Percentiles rank a stretch among this genome's conserved stretches.
Evolutionary conservation across 2,797 vertebrate species (phyloP).

Genomic region (Lophotriccus pileatus): DNA sequence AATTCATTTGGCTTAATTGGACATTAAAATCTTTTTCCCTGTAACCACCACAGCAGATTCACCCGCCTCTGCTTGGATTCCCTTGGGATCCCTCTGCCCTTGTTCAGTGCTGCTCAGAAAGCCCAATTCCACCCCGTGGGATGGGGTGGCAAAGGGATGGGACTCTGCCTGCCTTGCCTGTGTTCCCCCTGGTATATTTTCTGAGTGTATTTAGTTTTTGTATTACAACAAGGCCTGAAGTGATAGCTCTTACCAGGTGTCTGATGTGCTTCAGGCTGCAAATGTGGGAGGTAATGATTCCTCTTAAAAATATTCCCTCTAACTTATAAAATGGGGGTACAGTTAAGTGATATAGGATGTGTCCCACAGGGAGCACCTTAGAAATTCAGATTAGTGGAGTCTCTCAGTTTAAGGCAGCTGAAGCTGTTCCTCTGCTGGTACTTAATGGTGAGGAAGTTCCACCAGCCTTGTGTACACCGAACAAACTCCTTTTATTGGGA

Average conservation of each 20-base stretch:
- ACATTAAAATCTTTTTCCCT: background rate
- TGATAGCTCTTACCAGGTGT: background rate
- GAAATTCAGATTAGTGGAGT: background rate
- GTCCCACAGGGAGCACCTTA: background rate
- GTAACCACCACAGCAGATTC: background rate
- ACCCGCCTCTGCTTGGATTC: background rate
- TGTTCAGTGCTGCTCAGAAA: background rate
- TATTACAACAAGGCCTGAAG: background rate
- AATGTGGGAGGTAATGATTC: background rate
- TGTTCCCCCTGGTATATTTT: background rate
- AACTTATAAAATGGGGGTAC: background rate
- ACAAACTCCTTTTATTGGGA: background rate
- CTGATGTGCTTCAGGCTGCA: background rate
- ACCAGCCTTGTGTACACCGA: background rate
- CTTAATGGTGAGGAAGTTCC: background rate
- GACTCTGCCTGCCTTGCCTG: background rate
- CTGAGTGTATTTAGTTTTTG: background rate
- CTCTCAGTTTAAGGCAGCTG: background rate
- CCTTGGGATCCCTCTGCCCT: background rate
- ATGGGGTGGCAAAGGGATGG: background rate
- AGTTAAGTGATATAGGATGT: background rate
- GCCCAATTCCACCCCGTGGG: rapidly evolving
- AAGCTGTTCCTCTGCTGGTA: background rate
- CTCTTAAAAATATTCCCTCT: background rate
- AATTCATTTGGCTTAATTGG: constrained; percentile 45